These are phyloP conservation scores for Tryphoninae sp. DNA, from an alignment of 2,888 invertebrate genomes.

Conservation along the genomic window DNA sequence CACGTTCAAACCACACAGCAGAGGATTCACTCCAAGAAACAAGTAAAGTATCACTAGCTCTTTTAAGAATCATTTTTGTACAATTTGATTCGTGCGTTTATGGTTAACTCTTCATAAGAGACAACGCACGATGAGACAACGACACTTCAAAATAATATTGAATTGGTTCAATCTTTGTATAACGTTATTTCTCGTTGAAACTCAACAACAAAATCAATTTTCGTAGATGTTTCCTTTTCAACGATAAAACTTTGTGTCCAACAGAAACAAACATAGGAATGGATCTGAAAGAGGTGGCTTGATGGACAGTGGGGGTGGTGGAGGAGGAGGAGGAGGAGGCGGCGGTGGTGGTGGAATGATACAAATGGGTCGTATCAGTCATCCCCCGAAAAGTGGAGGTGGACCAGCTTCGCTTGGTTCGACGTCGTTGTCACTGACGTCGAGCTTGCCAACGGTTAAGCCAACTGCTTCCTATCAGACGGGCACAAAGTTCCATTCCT, in stretches of 20 bases:
- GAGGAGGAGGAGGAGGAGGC: conserved; percentile 65
- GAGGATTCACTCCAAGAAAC: conserved; percentile 81
- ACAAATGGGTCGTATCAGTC: conserved; percentile 75
- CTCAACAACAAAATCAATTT: not conserved
- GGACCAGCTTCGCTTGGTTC: conserved; percentile 63
- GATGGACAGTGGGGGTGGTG: conserved; percentile 61
- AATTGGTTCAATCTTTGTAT: not conserved
- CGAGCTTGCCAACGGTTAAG: conserved; percentile 76
- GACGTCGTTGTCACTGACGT: conserved; percentile 73
- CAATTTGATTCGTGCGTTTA: too few relatives aligned
- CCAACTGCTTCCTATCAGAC: conserved; percentile 77
- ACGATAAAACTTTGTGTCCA: conserved; percentile 1
- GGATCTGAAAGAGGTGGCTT: conserved; percentile 76
- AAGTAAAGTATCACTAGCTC: conserved; percentile 72
- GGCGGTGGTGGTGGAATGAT: conserved; percentile 71
- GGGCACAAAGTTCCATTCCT: conserved; percentile 80
- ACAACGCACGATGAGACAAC: not conserved
- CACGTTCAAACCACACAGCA: conserved; percentile 84
- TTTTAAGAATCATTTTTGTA: not conserved
- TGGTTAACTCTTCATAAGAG: not conserved
- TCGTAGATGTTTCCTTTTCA: not conserved
- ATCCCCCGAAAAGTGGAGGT: conserved; percentile 72
- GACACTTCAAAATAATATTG: not conserved
- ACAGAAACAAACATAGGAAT: conserved; percentile 79
- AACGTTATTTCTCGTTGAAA: too few relatives aligned